A percentile compares a stretch with the other conserved stretches of the same genome.
Evolutionary conservation across 1,140 invertebrate genomes (phyloP).

Genomic region (Agrypnia vestita): DNA sequence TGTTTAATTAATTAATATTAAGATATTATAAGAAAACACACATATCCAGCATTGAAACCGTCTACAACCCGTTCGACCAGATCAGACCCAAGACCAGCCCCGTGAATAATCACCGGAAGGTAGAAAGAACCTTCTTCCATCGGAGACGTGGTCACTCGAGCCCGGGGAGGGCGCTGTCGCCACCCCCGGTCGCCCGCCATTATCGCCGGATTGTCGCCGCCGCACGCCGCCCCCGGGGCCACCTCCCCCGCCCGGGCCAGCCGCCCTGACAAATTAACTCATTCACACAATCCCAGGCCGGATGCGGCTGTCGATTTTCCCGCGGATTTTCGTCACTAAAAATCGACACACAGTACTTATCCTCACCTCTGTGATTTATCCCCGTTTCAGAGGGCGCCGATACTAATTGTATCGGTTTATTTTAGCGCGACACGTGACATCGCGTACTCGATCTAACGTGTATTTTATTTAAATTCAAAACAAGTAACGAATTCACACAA

Average conservation of each 20-base stretch:
- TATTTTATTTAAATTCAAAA: too few species aligned
- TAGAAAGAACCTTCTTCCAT: too few species aligned
- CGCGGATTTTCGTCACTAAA: constrained; percentile 8
- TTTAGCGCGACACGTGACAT: too few species aligned
- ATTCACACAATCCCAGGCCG: constrained; percentile 25
- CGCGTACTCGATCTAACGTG: too few species aligned
- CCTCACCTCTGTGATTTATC: background rate
- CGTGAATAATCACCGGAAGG: too few species aligned
- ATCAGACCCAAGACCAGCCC: too few species aligned
- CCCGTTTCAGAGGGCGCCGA: background rate
- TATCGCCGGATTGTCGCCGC: constrained; percentile 46
- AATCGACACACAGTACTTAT: background rate
- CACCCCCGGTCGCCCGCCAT: constrained; percentile 37
- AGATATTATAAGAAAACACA: too few species aligned
- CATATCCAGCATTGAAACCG: too few species aligned
- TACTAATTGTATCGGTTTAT: background rate
- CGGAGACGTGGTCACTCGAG: background rate
- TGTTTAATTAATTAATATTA: too few species aligned
- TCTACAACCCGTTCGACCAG: too few species aligned
- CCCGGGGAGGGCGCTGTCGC: constrained; percentile 20
- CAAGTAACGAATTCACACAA: too few species aligned
- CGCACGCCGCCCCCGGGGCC: background rate
- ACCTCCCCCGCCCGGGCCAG: background rate
- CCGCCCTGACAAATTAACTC: constrained; percentile 46
- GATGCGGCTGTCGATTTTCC: constrained; percentile 16